Evolutionary conservation across 2,797 vertebrate genomes (phyloP), one percentile per base, ranked within the genome.

Genomic region (Enteromius mattozi): DNA sequence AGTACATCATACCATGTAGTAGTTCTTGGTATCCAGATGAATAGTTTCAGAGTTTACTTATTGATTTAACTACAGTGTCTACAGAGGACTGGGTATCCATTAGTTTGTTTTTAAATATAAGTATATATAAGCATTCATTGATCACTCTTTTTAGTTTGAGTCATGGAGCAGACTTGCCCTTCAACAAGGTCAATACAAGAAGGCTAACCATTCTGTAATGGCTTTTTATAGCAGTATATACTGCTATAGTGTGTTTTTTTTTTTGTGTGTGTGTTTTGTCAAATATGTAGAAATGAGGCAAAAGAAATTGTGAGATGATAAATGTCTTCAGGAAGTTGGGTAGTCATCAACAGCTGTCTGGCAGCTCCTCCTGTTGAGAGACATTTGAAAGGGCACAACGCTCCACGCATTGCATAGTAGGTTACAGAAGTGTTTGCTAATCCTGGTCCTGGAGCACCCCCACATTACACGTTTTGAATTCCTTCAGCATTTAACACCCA

Each of bases 351-450:
- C 24, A 37, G 51, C 51, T 30, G 54, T 19, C 7, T 82, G 19
- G 1, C 19, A 63, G 40, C 24, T 45, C 37, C 6, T 70, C 10
- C 13, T 14, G 30, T 75, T 49, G 42, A 74, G 42, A 37, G 33
- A 49, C 13, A 7, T 72, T 61, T 61, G 27, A 21, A 37, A 80
- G 78, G 45, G 47, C 78, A 8, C 37, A n/a, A 8, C 3, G 0
- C 7, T 65, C 27, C 59, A 81, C 3, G 1, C 37, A 76, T 54
- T 51, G 45, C 61, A 66, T 75, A 21, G 59, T 75, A 68, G n/a
- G 33, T 35, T 74, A 24, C 14, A 82, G 21, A 77, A 42, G 54
- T 61, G 42, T 35, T 49, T 8, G 61, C 61, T 35, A 79, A 79
- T 47, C 21, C 59, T 66, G 78, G 17, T 79, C 61, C 61, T 49